Evolutionary conservation across 37 sponge, comb jelly and placozoan species (phyloP).

Genomic region (Eunapius fragilis): DNA sequence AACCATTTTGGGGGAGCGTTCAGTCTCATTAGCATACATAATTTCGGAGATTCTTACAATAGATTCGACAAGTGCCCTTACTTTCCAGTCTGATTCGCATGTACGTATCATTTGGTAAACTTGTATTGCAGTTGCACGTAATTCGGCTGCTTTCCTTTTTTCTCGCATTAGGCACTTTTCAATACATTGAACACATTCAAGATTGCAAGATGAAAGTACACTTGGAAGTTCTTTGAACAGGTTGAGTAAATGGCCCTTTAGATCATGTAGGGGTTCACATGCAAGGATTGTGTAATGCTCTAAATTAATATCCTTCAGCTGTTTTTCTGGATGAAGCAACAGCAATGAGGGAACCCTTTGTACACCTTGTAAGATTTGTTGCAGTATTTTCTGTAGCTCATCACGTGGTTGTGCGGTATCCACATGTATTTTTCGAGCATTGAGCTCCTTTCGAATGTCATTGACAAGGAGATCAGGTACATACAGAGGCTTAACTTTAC

Average conservation of each 20-base stretch:
- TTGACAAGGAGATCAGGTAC: not conserved
- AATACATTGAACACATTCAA: too few species aligned
- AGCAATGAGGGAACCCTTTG: slow-evolving; percentile 9
- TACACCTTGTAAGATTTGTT: not conserved
- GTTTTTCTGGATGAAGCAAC: slow-evolving; percentile 1
- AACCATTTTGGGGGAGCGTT: not conserved
- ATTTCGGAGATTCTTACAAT: not conserved
- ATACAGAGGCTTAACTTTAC: not conserved
- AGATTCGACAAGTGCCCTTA: not conserved
- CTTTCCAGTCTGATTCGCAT: not conserved
- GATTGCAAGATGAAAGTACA: too few species aligned
- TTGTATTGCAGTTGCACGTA: too few species aligned
- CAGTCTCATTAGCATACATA: too few species aligned
- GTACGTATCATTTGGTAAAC: too few species aligned
- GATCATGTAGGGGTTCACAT: too few species aligned
- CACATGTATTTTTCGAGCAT: not conserved
- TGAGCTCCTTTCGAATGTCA: not conserved
- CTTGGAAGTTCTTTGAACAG: too few species aligned
- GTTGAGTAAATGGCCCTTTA: too few species aligned
- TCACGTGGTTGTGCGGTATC: too few species aligned
- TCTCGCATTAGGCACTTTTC: too few species aligned
- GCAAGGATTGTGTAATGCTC: not conserved
- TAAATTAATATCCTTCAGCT: not conserved
- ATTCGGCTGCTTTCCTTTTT: too few species aligned
- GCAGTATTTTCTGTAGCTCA: slow-evolving; percentile 1